Conservation (phyloP, 1,140 invertebrate genomes). For the Trachelipus rathkii region DNA sequence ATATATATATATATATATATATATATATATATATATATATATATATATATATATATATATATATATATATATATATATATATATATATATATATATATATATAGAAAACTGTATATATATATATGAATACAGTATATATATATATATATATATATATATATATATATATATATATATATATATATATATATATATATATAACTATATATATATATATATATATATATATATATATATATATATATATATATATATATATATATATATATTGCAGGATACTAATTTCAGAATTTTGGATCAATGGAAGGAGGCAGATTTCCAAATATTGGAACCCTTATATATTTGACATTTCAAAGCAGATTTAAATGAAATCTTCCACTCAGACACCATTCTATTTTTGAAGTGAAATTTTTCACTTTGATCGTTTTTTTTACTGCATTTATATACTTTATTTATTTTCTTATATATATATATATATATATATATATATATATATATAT, state of each 20-base stretch:
- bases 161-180: slow-evolving; percentile 1
- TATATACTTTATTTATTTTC: neutral
- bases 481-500: neutral
- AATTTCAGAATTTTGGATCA: no score
- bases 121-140: no score
- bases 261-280: no score
- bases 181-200: slow-evolving; percentile 20
- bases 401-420: no score
- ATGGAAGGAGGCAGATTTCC: no score
- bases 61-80: slow-evolving; percentile 17
- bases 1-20: slow-evolving; percentile 13
- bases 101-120: no score
- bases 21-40: slow-evolving; percentile 20
- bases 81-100: slow-evolving; percentile 12
- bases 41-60: slow-evolving; percentile 6
- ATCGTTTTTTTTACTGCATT: no score
- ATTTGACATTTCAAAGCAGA: no score
- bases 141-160: no score
- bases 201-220: slow-evolving; percentile 10
- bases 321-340: no score
- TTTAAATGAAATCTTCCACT: no score
- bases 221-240: slow-evolving; percentile 17
- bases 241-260: slow-evolving; percentile 3
- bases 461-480: slow-evolving; percentile 13
- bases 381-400: no score